These are phyloP conservation scores for Cheilosia pagana DNA, from an alignment of 2,888 invertebrate species.

Conservation along the genomic window DNA sequence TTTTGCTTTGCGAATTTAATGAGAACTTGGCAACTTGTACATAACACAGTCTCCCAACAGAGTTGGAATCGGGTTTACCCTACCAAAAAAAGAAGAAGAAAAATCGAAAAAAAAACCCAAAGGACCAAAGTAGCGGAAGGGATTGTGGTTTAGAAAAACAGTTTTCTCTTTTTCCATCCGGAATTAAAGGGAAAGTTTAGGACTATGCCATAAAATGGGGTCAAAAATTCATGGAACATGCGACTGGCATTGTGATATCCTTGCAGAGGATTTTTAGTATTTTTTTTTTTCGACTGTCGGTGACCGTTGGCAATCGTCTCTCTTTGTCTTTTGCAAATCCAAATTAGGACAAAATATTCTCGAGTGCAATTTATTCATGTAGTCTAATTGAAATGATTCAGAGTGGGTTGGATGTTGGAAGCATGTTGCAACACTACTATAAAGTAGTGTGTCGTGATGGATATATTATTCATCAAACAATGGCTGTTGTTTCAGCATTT, in stretches of 20 bases:
- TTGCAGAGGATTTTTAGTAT: constrained; percentile 6
- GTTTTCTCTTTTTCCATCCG: background rate
- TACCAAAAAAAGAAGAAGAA: constrained; percentile 2
- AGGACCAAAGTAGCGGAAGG: constrained; percentile 36
- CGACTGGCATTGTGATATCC: constrained; percentile 59
- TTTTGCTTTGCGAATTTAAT: constrained; percentile 33
- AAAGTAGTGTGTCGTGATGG: no score
- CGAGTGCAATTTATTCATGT: constrained; percentile 37
- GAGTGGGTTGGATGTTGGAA: background rate
- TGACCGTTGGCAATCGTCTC: constrained; percentile 28
- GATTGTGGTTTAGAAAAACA: constrained; percentile 45
- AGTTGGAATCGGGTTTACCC: background rate
- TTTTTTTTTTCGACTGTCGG: background rate
- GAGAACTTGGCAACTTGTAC: constrained; percentile 35
- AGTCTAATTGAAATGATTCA: constrained; percentile 44
- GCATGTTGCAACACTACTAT: background rate
- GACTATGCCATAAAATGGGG: constrained; percentile 20
- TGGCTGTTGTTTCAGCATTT: no score
- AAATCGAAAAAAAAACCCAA: background rate
- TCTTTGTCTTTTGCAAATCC: constrained; percentile 13
- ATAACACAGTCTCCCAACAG: constrained; percentile 4
- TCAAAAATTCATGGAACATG: constrained; percentile 62
- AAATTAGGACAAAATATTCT: constrained; percentile 50
- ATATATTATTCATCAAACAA: no score
- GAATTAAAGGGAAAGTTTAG: constrained; percentile 34